These are phyloP conservation scores for Zygogramma bicolorata DNA, from an alignment of 2,888 invertebrate species.

Conservation along the genomic window DNA sequence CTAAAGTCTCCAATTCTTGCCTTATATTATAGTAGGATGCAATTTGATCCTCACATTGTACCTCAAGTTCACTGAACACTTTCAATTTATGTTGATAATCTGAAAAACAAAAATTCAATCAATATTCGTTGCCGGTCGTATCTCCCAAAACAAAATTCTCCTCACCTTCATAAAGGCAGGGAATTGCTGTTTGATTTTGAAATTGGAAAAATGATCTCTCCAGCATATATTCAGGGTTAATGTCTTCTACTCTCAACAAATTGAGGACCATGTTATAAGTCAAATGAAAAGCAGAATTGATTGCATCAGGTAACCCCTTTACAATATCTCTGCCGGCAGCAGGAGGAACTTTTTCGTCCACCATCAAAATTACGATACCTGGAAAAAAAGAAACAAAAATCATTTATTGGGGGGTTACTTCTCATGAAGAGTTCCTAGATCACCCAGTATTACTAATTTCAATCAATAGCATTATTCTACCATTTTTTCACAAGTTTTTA, in stretches of 20 bases:
- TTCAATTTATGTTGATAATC: conserved; percentile 77
- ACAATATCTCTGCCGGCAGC: conserved; percentile 81
- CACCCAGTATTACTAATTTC: too few relatives aligned
- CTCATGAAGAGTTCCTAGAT: too few relatives aligned
- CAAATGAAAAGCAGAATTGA: conserved; percentile 98
- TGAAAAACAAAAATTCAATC: conserved; percentile 61
- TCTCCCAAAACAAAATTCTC: background rate
- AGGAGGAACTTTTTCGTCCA: conserved; percentile 95
- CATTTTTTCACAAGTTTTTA: too few relatives aligned
- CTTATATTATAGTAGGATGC: conserved; percentile 88
- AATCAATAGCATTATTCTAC: too few relatives aligned
- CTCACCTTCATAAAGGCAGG: conserved; percentile 87
- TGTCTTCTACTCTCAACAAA: conserved; percentile 96
- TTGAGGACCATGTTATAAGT: conserved; percentile 99
- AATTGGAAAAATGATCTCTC: conserved; percentile 99
- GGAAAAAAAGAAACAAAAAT: too few relatives aligned
- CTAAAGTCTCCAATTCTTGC: conserved; percentile 81
- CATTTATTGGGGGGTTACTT: too few relatives aligned
- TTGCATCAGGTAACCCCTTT: conserved; percentile 91
- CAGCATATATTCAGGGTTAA: conserved; percentile 99
- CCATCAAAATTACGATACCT: conserved; percentile 94
- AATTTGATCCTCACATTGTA: conserved; percentile 81
- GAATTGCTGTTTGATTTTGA: conserved; percentile 96
- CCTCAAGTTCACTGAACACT: conserved; percentile 73
- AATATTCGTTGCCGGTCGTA: too few relatives aligned